Evolutionary conservation across 2,888 invertebrate genomes (phyloP), one percentile per base, ranked within the genome.

Genomic region (Drosophila limbata): DNA sequence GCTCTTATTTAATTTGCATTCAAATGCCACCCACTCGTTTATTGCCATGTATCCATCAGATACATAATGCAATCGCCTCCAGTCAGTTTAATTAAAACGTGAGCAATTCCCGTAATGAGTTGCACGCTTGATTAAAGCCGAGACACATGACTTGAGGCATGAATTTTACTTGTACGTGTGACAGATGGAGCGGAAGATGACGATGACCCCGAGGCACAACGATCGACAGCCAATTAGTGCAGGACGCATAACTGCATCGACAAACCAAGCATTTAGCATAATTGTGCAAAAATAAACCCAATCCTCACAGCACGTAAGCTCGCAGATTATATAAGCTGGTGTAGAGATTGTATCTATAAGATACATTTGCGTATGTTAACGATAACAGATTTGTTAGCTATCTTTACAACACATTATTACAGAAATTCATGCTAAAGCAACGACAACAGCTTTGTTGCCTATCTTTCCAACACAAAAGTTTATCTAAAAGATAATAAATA

Each of bases 41-140:
- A 48, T 33, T 37, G 35, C 17, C 28, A 51, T 62, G 62, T 44
- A 68, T 74, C 62, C 69, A 63, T 44, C 47, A 62, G 66, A 56
- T 73, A 48, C 64, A 39, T 44, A 55, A 13, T 25, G 56, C 45
- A 39, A 45, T 48, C 9, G 47, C 55, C 42, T 13, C 28, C 56
- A 65, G 59, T 55, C 33, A 33, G 65, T 42, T 78, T 76, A 78
- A 84, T 86, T 86, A 76, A 86, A 86, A 65, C 72, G 81, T 81
- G 69, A 74, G 72, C 76, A 66, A 68, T 69, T 71, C 63, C 21
- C 15, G 15, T 76, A 71, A 74, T 81, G 68, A 73, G 69, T 56
- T 73, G 61, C 69, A 62, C 65, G 69, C 42, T 40, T 79, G 71
- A 79, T 77, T 70, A 65, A 65, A 72, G 50, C 15, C 64, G 9